Conservation (phyloP, 2,797 vertebrate species). For the Notolabrus celidotus region DNA sequence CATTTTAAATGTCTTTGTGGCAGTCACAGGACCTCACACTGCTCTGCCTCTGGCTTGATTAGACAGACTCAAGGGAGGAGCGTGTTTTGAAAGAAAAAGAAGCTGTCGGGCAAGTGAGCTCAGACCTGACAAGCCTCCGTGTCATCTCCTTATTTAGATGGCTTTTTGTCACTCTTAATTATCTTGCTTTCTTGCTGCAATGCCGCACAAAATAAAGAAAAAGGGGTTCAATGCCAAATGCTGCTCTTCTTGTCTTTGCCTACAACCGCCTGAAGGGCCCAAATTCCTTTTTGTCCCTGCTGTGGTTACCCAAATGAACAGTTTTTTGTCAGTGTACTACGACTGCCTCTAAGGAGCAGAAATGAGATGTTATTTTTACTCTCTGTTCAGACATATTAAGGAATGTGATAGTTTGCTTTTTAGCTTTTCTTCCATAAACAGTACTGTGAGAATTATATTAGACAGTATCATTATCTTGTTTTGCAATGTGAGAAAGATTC, state of each 20-base stretch:
- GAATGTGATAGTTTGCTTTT: constrained; percentile 27
- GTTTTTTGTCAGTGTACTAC: constrained; percentile 71
- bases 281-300: constrained; percentile 46
- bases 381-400: constrained; percentile 33
- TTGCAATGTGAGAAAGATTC: neutral
- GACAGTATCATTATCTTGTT: neutral
- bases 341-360: constrained; percentile 64
- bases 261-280: constrained; percentile 61
- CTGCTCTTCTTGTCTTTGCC: constrained; percentile 58
- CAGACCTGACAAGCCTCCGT: constrained; percentile 61
- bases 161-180: constrained; percentile 83
- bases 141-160: constrained; percentile 69
- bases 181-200: constrained; percentile 62
- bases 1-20: constrained; percentile 52
- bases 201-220: constrained; percentile 46
- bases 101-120: constrained; percentile 44
- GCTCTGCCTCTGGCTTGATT: constrained; percentile 55
- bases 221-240: constrained; percentile 66
- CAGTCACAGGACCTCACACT: constrained; percentile 41
- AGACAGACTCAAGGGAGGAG: constrained; percentile 45
- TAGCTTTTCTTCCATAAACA: constrained; percentile 20
- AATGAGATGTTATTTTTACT: constrained; percentile 47
- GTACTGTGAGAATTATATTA: neutral
- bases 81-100: constrained; percentile 24
- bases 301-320: constrained; percentile 72